Conservation (phyloP, 2,797 vertebrate species). For the Hirundo rustica region DNA sequence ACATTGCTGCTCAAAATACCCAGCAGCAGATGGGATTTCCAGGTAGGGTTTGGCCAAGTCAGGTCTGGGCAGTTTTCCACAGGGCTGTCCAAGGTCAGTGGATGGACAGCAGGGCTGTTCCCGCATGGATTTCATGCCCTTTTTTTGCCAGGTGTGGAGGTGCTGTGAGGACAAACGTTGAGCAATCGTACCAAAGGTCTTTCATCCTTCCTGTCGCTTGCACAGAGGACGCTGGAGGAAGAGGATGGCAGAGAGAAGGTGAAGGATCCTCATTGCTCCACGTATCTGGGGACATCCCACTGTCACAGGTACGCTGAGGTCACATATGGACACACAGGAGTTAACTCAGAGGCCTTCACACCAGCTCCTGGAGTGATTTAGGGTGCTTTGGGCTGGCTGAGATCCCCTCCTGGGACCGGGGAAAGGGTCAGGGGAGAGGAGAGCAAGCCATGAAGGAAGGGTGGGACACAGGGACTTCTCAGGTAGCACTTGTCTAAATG, state of each 20-base stretch:
- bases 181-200: conserved; percentile 25
- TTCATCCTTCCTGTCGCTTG: not conserved
- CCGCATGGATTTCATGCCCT: fast-evolving
- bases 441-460: not conserved
- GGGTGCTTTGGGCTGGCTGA: not conserved
- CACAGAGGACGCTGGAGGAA: not conserved
- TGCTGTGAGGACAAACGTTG: not conserved
- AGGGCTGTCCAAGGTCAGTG: not conserved
- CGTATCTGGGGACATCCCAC: not conserved
- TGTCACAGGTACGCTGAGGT: not conserved
- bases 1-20: fast-evolving
- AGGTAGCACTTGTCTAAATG: not conserved
- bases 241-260: not conserved
- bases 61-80: not conserved
- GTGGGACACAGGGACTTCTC: not conserved
- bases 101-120: not conserved
- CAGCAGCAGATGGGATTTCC: not conserved
- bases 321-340: not conserved
- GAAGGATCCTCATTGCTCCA: not conserved
- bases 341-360: not conserved
- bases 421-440: not conserved
- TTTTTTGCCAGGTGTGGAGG: not conserved
- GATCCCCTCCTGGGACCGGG: not conserved
- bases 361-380: not conserved
- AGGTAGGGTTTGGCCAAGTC: not conserved